Base-by-base conservation (phyloP, 2,797 vertebrate genomes). In the Macroramphosus scolopax region DNA sequence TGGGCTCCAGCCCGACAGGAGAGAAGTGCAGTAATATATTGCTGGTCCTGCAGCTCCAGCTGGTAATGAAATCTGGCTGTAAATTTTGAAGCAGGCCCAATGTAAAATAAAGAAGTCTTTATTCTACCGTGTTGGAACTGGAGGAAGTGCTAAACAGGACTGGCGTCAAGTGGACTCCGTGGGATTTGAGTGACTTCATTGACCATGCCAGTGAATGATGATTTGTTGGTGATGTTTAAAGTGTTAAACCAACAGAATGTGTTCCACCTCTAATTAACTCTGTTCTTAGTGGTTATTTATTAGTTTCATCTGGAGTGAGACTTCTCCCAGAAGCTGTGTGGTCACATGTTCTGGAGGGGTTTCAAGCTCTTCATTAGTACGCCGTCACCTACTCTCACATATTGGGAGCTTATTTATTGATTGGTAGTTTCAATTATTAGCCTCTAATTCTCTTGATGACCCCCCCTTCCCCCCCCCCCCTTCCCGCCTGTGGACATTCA, bases 261-360 rank as follows among this genome's bases (percentile, higher is more conserved):
- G 38, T 68, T 75, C 38, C 51, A 41, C 40, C 31, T 59, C 48
- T 69, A 46, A 77, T 73, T 68, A 59, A 63, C 57, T 62, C 49
- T 55, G 5, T 56, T 44, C 34, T 60, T 14, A 9, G 35, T 75
- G 43, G 31, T 32, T 81, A 77, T 83, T 78, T 84, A 72, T 83
- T 78, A 72, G 44, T 70, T 38, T 22, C 17, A 46, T 57, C 20
- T 50, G 31, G 26, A 46, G 20, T 43, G 4, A 53, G 47, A 47
- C 34, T 25, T 28, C 44, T 31, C 28, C 36, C 38, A 50, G 8
- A 16, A 40, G 6, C 51, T 47, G 38, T 52, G 32, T 44, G 32
- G 35, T 47, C 13, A 33, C 13, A 18, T 39, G n/a, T 15, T 45
- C 31, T 42, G 0, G 25, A 28, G 17, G 48, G 1, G 1, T 31